Evolutionary conservation across 2,797 vertebrate genomes (phyloP), one percentile per base, ranked within the genome.

Genomic region (Tadarida brasiliensis): DNA sequence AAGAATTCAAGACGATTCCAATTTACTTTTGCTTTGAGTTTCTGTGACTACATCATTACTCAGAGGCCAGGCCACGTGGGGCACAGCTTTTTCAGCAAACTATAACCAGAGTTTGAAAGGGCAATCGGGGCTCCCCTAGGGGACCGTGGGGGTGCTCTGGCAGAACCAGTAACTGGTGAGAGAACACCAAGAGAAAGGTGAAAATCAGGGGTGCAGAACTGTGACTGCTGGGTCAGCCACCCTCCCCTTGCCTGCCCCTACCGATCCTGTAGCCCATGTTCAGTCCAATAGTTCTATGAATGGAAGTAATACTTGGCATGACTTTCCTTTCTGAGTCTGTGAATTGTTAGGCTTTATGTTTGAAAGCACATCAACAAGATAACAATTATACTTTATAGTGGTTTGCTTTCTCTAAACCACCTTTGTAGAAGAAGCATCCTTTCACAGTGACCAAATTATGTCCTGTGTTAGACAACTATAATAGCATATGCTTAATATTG

Each of bases 261-360:
- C 7, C 47, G 65, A 17, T 30, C 1, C 33, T 30, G 28, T 11
- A 11, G 35, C 14, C 61, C 26, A 11, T 24, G 26, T 20, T 85
- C 33, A 19, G 17, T 5, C 65, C 81, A 59, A 17, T 0, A 0
- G 15, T 6, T 67, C 57, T 30, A 0, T 7, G 17, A 2, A n/a
- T 9, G 39, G 4, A 30, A 20, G 20, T 30, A 19, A 47, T 33
- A 2, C 24, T 61, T 22, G 9, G 33, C 0, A 0, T 11, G 11
- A 65, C 84, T 80, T 80, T 35, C 20, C 44, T 12, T 59, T 54
- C n/a, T 8, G 57, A 56, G n/a, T 61, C 59, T 84, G 33, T 81
- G 35, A 74, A 56, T 39, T n/a, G 6, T 33, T 87, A 26, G 44
- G 26, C 33, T 80, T 82, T 35, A 28, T 59, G 17, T 92, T 39